Evolutionary conservation across 2,888 invertebrate species (phyloP).

Genomic region (Tipula helvola): DNA sequence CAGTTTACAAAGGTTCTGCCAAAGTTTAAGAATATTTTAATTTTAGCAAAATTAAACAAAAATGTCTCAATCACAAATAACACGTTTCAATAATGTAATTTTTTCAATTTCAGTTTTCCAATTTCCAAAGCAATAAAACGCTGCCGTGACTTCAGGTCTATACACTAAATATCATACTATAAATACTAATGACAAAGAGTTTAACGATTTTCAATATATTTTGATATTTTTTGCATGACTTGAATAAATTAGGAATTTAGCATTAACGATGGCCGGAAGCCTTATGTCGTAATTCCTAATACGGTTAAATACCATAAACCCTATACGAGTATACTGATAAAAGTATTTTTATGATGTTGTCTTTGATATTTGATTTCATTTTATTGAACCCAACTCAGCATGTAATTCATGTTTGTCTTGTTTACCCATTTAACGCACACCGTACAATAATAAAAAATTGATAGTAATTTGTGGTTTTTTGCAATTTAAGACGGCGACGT

Average conservation of each 20-base stretch:
- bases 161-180: background rate
- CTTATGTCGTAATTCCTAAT: background rate
- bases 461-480: background rate
- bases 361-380: background rate
- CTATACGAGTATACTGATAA: background rate
- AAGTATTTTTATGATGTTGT: background rate
- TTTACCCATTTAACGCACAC: background rate
- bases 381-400: background rate
- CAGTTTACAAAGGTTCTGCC: too few relatives aligned
- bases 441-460: background rate
- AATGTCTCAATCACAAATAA: too few relatives aligned
- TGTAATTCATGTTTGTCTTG: background rate
- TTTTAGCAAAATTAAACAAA: too few relatives aligned
- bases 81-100: too few relatives aligned
- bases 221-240: background rate
- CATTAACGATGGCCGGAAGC: background rate
- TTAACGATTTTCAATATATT: background rate
- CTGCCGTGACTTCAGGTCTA: background rate
- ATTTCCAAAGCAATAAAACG: background rate
- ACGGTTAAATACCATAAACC: background rate
- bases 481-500: background rate
- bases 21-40: too few relatives aligned
- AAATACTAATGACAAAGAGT: background rate
- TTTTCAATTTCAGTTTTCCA: too few relatives aligned
- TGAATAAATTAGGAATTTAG: background rate